These are phyloP conservation scores for Podarcis muralis DNA, from an alignment of 2,113 vertebrate genomes.

Conservation along the genomic window DNA sequence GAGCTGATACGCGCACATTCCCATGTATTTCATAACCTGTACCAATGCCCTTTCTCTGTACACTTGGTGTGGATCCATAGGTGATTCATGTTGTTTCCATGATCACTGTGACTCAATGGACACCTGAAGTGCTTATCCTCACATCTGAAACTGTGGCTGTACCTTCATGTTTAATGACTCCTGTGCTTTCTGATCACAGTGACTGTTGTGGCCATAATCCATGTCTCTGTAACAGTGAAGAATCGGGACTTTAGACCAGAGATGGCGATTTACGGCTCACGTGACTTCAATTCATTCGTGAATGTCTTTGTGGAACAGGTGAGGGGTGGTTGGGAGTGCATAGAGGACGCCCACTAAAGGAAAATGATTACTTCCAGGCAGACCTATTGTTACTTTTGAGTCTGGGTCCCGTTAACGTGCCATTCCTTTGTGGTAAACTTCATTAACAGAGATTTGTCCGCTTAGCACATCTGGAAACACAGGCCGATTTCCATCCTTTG, in stretches of 20 bases:
- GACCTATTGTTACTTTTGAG: not conserved
- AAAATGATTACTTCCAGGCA: not conserved
- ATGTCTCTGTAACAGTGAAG: not conserved
- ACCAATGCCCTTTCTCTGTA: too few species aligned
- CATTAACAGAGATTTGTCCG: too few species aligned
- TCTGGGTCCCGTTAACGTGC: not conserved
- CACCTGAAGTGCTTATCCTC: too few species aligned
- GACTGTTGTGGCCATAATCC: not conserved
- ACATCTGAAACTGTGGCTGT: too few species aligned
- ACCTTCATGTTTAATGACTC: too few species aligned
- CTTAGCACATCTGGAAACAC: too few species aligned
- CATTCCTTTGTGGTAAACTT: too few species aligned
- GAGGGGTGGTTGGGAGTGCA: not conserved
- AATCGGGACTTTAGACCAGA: accelerated
- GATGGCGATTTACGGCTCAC: not conserved
- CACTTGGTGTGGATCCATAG: too few species aligned
- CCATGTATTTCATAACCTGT: too few species aligned
- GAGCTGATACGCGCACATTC: too few species aligned
- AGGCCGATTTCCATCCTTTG: not conserved
- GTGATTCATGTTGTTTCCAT: too few species aligned
- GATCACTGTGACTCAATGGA: too few species aligned
- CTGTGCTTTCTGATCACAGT: not conserved
- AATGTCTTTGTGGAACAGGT: not conserved
- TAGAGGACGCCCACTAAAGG: not conserved
- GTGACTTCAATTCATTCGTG: not conserved